phyloP scores from a whole-genome alignment of 2,888 invertebrate species.

The Latrodectus hesperus region DNA sequence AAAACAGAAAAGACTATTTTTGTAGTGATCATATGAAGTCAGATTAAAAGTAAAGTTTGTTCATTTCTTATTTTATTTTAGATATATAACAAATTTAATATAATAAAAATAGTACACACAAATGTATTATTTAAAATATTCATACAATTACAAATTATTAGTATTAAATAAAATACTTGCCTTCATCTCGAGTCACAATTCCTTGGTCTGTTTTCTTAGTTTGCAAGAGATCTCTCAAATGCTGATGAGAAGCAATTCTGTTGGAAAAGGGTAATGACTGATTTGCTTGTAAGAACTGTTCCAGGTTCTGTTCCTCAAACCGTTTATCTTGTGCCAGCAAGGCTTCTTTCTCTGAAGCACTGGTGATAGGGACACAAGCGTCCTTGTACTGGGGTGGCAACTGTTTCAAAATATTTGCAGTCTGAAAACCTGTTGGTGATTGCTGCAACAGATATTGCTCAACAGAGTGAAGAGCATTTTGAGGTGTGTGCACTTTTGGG shows the following conservation, averaged over 20 bases:
- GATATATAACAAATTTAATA: no score
- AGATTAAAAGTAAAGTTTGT: no score
- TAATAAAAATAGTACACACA: no score
- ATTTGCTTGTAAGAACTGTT: conserved; percentile 44
- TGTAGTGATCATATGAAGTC: no score
- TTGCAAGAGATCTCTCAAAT: conserved; percentile 60
- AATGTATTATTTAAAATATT: no score
- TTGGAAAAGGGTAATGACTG: conserved; percentile 23
- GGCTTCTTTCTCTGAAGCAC: conserved; percentile 5
- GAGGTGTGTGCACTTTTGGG: conserved; percentile 21
- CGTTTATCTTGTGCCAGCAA: conserved; percentile 34
- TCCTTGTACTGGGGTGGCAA: conserved; percentile 52
- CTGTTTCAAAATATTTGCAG: conserved; percentile 50
- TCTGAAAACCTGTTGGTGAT: conserved; percentile 13
- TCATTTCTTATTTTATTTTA: no score
- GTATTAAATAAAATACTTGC: neutral
- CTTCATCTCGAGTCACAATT: conserved; percentile 11
- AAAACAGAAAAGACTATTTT: no score
- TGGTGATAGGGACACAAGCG: conserved; percentile 26
- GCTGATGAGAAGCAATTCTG: conserved; percentile 45
- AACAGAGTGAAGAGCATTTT: conserved; percentile 11
- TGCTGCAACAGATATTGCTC: conserved; percentile 62
- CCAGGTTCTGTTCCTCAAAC: conserved; percentile 44
- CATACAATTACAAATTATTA: no score
- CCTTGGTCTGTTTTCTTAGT: conserved; percentile 33